Evolutionary conservation across 2,113 vertebrate genomes (phyloP).

Genomic region (Electrona antarctica): DNA sequence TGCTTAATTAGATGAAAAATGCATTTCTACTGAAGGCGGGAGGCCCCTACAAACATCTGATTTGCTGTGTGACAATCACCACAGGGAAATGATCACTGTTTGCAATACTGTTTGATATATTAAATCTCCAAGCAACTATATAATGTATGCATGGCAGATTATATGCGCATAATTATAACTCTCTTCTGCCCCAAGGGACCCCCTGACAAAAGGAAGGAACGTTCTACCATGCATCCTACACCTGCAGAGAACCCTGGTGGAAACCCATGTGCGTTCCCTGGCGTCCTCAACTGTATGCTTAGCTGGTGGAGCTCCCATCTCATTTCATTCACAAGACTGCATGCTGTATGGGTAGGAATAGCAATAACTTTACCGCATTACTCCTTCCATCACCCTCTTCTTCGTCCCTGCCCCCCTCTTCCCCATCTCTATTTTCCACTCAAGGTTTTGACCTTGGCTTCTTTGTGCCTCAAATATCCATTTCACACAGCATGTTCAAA

Average conservation of each 20-base stretch:
- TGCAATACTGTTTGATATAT: neutral
- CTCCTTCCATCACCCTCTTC: conserved; percentile 39
- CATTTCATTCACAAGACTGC: conserved; percentile 41
- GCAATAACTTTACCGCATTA: conserved; percentile 44
- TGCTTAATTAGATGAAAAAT: neutral
- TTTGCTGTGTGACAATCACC: neutral
- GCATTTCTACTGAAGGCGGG: neutral
- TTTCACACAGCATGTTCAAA: neutral
- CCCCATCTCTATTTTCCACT: conserved; percentile 42
- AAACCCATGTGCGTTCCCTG: conserved; percentile 22
- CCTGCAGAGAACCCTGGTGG: neutral
- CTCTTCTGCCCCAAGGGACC: neutral
- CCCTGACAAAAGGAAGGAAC: neutral
- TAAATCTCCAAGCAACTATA: neutral
- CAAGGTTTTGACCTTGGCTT: conserved; percentile 55
- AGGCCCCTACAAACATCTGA: conserved; percentile 2
- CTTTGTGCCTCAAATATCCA: conserved; percentile 32
- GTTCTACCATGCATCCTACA: neutral
- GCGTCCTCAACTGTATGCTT: conserved; percentile 26
- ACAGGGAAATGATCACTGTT: neutral
- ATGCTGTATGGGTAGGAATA: conserved; percentile 34
- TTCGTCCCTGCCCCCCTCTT: conserved; percentile 10
- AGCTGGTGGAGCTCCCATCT: conserved; percentile 24
- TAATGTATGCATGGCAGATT: neutral
- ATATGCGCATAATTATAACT: neutral